A percentile compares a stretch with the other conserved stretches of the same genome.
Evolutionary conservation across 1,140 invertebrate species (phyloP).

Genomic region (Leptonema lineaticorne): DNA sequence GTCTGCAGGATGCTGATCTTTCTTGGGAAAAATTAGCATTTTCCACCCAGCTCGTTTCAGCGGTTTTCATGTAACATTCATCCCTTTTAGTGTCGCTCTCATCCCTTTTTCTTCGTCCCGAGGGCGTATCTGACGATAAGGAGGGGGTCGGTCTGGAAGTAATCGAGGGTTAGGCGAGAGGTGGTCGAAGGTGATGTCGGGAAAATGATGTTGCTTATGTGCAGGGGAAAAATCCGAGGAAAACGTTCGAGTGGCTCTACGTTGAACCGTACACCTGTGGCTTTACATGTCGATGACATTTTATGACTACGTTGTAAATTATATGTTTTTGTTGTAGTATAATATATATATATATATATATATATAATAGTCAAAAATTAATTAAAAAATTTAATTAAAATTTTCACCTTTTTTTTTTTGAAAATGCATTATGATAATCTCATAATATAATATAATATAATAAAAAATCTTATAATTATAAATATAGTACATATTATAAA

Average conservation of each 20-base stretch:
- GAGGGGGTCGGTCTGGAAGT: too few species aligned
- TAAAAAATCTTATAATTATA: too few species aligned
- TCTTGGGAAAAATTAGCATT: conserved; percentile 13
- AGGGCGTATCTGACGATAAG: too few species aligned
- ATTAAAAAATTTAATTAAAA: too few species aligned
- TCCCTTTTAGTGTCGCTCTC: conserved; percentile 1
- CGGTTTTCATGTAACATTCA: conserved; percentile 12
- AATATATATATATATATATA: not conserved
- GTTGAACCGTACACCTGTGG: not conserved
- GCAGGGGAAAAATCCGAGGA: not conserved
- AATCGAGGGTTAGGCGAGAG: not conserved
- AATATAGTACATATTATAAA: too few species aligned
- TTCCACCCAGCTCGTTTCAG: not conserved
- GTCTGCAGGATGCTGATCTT: not conserved
- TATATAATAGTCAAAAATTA: too few species aligned
- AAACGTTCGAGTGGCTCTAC: not conserved
- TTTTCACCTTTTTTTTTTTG: too few species aligned
- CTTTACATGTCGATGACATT: not conserved
- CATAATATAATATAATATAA: too few species aligned
- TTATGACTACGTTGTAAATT: too few species aligned
- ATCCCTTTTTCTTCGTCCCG: not conserved
- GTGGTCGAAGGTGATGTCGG: not conserved
- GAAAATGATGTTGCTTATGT: not conserved
- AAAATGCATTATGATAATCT: too few species aligned
- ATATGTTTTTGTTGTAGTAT: not conserved